These are phyloP conservation scores for Falco peregrinus DNA, from an alignment of 2,797 vertebrate genomes.

Conservation along the genomic window DNA sequence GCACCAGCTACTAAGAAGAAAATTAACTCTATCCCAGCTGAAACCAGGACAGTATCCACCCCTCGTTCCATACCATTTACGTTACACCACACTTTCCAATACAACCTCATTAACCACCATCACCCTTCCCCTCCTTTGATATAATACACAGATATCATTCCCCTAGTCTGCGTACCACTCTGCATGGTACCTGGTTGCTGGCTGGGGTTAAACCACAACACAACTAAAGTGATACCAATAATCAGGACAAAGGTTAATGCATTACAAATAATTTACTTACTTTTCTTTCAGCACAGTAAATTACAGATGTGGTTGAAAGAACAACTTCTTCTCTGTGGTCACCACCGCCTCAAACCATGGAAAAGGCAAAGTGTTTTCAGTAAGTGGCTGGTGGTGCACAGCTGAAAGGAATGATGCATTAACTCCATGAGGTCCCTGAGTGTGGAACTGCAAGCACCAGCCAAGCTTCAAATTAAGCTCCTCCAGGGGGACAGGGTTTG, in stretches of 20 bases:
- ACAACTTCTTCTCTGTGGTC: neutral
- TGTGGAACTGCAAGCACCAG: neutral
- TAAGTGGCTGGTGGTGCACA: neutral
- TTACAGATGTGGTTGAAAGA: neutral
- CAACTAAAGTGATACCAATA: neutral
- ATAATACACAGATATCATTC: too few species aligned
- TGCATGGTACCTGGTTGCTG: too few species aligned
- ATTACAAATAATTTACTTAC: neutral
- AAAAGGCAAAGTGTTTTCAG: neutral
- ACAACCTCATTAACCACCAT: too few species aligned
- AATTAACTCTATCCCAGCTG: too few species aligned
- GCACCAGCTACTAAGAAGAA: too few species aligned
- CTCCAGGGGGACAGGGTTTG: neutral
- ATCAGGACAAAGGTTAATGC: neutral
- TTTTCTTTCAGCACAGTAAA: neutral
- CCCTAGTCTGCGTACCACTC: too few species aligned
- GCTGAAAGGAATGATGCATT: neutral
- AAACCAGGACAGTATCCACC: too few species aligned
- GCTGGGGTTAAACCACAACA: too few species aligned
- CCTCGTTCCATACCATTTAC: too few species aligned
- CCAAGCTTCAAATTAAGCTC: neutral
- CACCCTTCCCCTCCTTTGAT: too few species aligned
- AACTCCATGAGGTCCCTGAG: rapidly evolving
- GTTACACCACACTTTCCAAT: too few species aligned
- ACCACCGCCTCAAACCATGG: neutral